Base-by-base conservation (phyloP, 2,888 invertebrate species). In the Drosophila rellima region DNA sequence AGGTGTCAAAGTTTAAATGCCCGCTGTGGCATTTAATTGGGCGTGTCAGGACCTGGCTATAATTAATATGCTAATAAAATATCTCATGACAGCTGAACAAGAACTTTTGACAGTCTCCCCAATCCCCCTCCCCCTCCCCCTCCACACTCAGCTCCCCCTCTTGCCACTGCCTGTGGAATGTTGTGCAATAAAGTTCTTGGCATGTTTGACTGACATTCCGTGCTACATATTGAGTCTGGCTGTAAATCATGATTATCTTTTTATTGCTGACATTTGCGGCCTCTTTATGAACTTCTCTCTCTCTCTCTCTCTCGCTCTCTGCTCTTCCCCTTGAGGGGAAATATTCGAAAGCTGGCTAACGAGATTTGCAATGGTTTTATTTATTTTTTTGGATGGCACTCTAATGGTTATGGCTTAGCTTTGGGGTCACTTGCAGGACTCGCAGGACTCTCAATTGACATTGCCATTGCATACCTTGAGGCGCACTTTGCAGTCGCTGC, bases 211-310 rank as follows among this genome's bases (percentile, higher is more conserved):
- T 67, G 78, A 60, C 77, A 77, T 77, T 77, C 77, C 78, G n/a
- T n/a, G 78, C 71, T 50, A 74, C 74, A 78, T 70, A 70, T 73
- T 78, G 69, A 52, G 71, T 45, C 59, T 66, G 66, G 80, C 76
- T 72, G 80, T 87, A 82, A 87, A 85, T 88, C 74, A 88, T 82
- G 80, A 67, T 80, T 71, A 80, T 74, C 77, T 74, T 70, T 70
- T 78, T 77, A 82, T 74, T 77, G 74, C 71, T 72, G 79, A 79
- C 77, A 74, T 63, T 70, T 78, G 78, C 78, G 78, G 76, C 54
- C 71, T 52, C 78, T 78, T 76, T 76, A 77, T 77, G 76, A 77
- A 77, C 78, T 66, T 51, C 61, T 50, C 31, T 7, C 10, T 18
- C 56, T 29, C 4, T 10, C 11, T 39, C 6, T 17, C 0, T 3